Evolutionary conservation across 2,888 invertebrate genomes (phyloP), one percentile per base, ranked within the genome.

Genomic region (Acrobasis suavella): DNA sequence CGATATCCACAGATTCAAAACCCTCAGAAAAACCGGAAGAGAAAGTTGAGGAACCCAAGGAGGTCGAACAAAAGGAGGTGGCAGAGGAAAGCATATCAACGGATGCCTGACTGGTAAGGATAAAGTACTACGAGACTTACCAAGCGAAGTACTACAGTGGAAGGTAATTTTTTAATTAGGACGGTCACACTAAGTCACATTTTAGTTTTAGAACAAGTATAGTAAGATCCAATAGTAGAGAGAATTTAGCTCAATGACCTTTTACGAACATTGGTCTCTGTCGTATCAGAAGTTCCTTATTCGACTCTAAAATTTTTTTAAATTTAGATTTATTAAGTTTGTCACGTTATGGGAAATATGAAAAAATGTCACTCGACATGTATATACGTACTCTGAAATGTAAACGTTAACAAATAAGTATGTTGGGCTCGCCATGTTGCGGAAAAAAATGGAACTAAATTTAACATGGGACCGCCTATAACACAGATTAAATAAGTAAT

Each of bases 1-100:
- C 89, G 8, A 87, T 87, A 68, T 90, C 91, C 1, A 89, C 82
- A 32, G 91, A 92, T 69, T 89, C 89, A 32, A 88, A 89, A 72
- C 85, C 86, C 1, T 86, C 86, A 1, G 88, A 87, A 17, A 76
- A 71, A 50, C 78, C 75, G 71, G 83, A 83, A 61, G 78, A 69
- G 63, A 74, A 75, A 56, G 62, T 69, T 32, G 78, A 81, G 69
- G 80, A 78, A 42, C 69, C 65, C 0, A 78, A 78, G 70, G 77
- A 80, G 60, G 76, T 71, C 14, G 75, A 73, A 50, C 74, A 73
- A 66, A 77, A 68, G 67, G 76, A 73, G 63, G 72, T 77, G 49
- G 68, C 60, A 9, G 73, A 73, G 50, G 82, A 85, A 1, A 82
- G 80, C 68, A 82, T 82, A 80, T 58, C 78, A 6, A 77, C 79